Evolutionary conservation across 2,797 vertebrate genomes (phyloP), one percentile per base, ranked within the genome.

Genomic region (Emys orbicularis): DNA sequence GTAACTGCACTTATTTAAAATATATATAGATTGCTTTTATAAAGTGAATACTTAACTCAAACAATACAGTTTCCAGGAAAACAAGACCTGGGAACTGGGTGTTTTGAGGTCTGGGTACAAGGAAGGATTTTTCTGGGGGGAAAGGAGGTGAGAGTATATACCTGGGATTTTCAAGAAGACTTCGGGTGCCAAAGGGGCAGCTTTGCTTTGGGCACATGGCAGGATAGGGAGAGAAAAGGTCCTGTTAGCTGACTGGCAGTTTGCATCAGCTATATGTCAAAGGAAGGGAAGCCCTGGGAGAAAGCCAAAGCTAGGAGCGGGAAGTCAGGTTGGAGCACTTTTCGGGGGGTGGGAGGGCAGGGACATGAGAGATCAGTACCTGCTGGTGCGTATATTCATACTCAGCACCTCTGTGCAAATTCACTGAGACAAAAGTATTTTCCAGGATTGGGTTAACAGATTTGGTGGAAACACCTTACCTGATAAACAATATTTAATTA

Each of bases 21-120:
- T 3, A 72, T 16, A 86, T 5, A n/a, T 21, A 12, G 6, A 31
- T 37, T n/a, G 16, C 61, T 21, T 68, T 68, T 68, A 37, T 68
- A 68, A 68, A 12, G 65, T 52, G 87, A 82, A 81, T 79, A 77
- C 87, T 68, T 27, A 95, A 84, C 79, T 68, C 44, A 27, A 88
- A 57, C 61, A 81, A 54, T 87, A 41, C 76, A 80, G 23, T 72
- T 94, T 81, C 89, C 89, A 93, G 86, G 23, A 86, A 34, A 94
- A 76, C 10, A 81, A 50, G 79, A 92, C 31, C n/a, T 16, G 23
- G 23, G 86, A 90, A 82, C 3, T 56, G 0, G 29, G 44, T 89
- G 77, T 88, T 86, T 68, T 52, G 29, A 79, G 74, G 65, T 74
- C 52, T 93, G 91, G 90, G 27, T 82, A 93, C 50, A 90, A 89